Conservation (phyloP, 2,888 invertebrate species). For the Diadegma fenestrale region DNA sequence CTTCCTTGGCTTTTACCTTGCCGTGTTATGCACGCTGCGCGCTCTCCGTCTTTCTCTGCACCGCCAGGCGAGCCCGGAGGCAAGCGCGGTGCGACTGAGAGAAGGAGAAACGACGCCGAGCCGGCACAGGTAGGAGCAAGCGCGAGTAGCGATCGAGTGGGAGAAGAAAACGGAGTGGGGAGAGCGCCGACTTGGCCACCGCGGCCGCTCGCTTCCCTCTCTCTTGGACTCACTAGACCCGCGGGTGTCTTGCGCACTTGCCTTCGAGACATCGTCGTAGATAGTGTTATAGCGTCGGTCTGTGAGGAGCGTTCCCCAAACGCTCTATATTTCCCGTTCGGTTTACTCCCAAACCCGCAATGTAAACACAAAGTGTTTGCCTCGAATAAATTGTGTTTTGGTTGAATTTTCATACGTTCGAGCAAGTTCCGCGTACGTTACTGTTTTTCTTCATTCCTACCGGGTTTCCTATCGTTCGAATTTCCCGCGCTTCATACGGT, state of each 20-base stretch:
- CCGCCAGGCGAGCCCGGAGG: neutral
- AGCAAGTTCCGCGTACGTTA: neutral
- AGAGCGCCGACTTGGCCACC: slow-evolving; percentile 50
- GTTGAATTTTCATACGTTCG: neutral
- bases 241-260: slow-evolving; percentile 74
- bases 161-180: slow-evolving; percentile 48
- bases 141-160: neutral
- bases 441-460: neutral
- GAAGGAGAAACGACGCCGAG: slow-evolving; percentile 15
- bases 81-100: slow-evolving; percentile 11
- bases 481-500: slow-evolving; percentile 40
- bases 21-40: slow-evolving; percentile 28
- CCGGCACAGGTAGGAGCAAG: neutral
- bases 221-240: slow-evolving; percentile 65
- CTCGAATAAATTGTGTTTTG: neutral
- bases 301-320: slow-evolving; percentile 12
- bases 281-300: slow-evolving; percentile 57
- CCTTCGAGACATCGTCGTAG: slow-evolving; percentile 73
- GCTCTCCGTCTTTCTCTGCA: slow-evolving; percentile 10
- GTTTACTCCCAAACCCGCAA: slow-evolving; percentile 17
- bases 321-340: slow-evolving; percentile 11
- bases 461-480: neutral
- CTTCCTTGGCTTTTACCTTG: slow-evolving; percentile 48
- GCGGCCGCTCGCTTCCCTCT: slow-evolving; percentile 71
- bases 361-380: slow-evolving; percentile 58